Evolutionary conservation across 2,888 invertebrate genomes (phyloP).

Genomic region (Spisula solida): DNA sequence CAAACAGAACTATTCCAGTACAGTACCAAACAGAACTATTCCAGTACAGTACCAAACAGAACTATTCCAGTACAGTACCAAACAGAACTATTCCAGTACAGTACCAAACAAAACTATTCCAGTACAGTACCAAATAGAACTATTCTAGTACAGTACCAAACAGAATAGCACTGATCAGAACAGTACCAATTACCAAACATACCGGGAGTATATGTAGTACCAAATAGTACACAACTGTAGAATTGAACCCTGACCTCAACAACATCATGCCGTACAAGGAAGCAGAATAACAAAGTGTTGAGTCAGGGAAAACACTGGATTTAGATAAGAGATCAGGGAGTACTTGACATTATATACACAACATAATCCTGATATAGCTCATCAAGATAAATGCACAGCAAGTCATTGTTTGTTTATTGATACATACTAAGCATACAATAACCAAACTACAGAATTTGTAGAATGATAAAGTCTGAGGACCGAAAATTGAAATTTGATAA

Average conservation of each 20-base stretch:
- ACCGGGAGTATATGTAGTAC: not conserved
- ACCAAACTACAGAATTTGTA: not conserved
- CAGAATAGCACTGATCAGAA: too few species aligned
- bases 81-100: not conserved
- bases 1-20: not conserved
- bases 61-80: too few species aligned
- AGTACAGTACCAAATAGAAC: too few species aligned
- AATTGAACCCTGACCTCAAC: too few species aligned
- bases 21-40: not conserved
- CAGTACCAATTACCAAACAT: not conserved
- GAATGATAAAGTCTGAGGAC: too few species aligned
- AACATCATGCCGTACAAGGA: not conserved
- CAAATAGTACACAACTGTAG: not conserved
- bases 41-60: too few species aligned
- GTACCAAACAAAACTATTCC: too few species aligned
- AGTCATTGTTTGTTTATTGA: not conserved
- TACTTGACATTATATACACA: not conserved
- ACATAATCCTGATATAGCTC: not conserved
- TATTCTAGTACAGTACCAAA: not conserved
- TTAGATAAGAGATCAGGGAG: not conserved
- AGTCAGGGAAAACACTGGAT: not conserved
- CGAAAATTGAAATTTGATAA: too few species aligned
- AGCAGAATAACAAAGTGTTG: not conserved
- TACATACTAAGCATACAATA: not conserved
- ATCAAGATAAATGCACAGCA: not conserved